Conservation (phyloP, 2,113 vertebrate genomes). For the Lepisosteus osseus region DNA sequence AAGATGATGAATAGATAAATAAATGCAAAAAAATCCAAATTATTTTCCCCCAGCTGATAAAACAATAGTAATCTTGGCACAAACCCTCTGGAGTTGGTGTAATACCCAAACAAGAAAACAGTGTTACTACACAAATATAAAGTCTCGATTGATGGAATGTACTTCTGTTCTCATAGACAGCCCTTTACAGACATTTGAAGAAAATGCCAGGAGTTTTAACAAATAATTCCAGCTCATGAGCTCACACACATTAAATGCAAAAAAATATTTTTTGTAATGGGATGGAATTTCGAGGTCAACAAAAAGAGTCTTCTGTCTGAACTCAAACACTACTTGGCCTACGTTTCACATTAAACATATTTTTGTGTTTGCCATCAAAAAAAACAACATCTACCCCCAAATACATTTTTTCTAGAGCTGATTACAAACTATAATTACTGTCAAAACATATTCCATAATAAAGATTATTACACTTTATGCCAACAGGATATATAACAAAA, state of each 20-base stretch:
- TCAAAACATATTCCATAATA: no score
- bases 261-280: background rate
- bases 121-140: slow-evolving; percentile 1
- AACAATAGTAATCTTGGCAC: no score
- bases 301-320: background rate
- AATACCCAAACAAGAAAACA: slow-evolving; percentile 1
- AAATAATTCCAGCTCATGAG: background rate
- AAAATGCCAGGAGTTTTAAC: background rate
- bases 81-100: background rate
- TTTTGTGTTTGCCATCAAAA: no score
- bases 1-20: no score
- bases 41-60: no score
- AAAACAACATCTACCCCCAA: no score
- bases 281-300: background rate
- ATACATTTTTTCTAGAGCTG: no score
- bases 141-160: background rate
- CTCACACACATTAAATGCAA: background rate
- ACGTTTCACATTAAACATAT: no score
- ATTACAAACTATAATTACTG: no score
- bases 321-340: background rate
- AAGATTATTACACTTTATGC: no score
- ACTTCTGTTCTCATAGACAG: background rate
- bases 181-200: background rate
- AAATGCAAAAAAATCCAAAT: no score
- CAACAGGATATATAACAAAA: no score